Conservation (phyloP, 2,888 invertebrate species). For the Pollenia labialis region DNA sequence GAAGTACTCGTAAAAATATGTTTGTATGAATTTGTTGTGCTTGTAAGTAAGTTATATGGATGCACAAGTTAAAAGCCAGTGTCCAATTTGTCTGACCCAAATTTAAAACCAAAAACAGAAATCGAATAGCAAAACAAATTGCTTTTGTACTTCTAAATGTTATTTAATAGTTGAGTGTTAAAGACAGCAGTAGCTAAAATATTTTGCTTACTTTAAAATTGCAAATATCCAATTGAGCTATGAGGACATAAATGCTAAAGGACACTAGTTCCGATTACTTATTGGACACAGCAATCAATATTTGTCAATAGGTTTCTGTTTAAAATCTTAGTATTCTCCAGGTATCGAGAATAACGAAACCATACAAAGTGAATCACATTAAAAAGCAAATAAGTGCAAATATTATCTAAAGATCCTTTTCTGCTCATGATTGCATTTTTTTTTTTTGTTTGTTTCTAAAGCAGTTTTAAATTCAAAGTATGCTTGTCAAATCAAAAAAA, state of each 20-base stretch:
- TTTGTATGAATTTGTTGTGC: not conserved
- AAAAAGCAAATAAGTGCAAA: no score
- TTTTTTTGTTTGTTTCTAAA: no score
- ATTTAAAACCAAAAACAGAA: conserved; percentile 39
- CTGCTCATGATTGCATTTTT: no score
- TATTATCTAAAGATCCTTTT: no score
- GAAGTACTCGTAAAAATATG: not conserved
- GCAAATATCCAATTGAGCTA: conserved; percentile 31
- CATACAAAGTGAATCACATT: no score
- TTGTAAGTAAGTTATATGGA: conserved; percentile 24
- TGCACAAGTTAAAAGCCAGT: conserved; percentile 52
- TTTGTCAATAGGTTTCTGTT: not conserved
- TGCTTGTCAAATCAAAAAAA: no score
- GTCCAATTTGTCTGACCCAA: conserved; percentile 64
- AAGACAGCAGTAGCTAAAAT: conserved; percentile 6
- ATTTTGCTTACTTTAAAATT: not conserved
- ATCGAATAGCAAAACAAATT: conserved; percentile 57
- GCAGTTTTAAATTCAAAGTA: no score
- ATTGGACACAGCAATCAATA: not conserved
- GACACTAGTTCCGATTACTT: conserved; percentile 14
- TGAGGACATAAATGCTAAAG: conserved; percentile 11
- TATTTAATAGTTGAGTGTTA: conserved; percentile 53
- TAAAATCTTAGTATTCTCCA: not conserved
- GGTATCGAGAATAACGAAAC: no score
- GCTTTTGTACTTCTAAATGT: conserved; percentile 56